phyloP scores from a whole-genome alignment of 1,140 invertebrate genomes.

The Habropoda laboriosa region DNA sequence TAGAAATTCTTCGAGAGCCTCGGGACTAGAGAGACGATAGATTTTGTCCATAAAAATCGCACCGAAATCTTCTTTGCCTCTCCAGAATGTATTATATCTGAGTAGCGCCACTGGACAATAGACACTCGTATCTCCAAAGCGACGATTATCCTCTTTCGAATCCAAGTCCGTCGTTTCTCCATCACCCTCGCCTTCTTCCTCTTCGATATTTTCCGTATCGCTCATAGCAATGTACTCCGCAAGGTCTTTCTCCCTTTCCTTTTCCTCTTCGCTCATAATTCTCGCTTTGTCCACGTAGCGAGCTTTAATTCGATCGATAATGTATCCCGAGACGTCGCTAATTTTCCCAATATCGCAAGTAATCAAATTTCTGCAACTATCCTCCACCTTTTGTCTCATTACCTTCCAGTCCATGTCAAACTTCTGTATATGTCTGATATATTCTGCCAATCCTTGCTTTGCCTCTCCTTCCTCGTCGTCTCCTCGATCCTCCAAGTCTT shows the following conservation, averaged over 20 bases:
- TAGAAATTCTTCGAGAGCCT: conserved; percentile 79
- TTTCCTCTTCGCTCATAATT: conserved; percentile 60
- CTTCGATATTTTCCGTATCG: conserved; percentile 27
- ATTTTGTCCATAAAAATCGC: conserved; percentile 81
- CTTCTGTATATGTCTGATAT: conserved; percentile 43
- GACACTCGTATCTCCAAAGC: conserved; percentile 81
- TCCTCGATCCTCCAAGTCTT: background rate
- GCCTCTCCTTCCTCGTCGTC: conserved; percentile 14
- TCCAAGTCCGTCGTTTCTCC: conserved; percentile 40
- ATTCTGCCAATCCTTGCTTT: background rate
- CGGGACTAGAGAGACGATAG: conserved; percentile 80
- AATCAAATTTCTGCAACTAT: conserved; percentile 38
- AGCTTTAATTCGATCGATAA: conserved; percentile 64
- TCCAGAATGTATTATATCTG: conserved; percentile 82
- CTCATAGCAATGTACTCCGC: conserved; percentile 44
- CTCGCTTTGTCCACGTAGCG: conserved; percentile 60
- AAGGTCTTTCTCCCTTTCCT: conserved; percentile 65
- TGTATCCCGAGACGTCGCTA: conserved; percentile 18
- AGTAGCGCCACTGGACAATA: conserved; percentile 83
- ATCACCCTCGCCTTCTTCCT: conserved; percentile 39
- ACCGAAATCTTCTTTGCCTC: conserved; percentile 82
- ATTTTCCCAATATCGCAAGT: conserved; percentile 52
- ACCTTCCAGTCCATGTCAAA: conserved; percentile 34
- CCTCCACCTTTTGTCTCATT: conserved; percentile 20
- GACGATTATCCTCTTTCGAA: conserved; percentile 70